These are phyloP conservation scores for Agriopis marginaria DNA, from an alignment of 2,888 invertebrate species.

Conservation along the genomic window DNA sequence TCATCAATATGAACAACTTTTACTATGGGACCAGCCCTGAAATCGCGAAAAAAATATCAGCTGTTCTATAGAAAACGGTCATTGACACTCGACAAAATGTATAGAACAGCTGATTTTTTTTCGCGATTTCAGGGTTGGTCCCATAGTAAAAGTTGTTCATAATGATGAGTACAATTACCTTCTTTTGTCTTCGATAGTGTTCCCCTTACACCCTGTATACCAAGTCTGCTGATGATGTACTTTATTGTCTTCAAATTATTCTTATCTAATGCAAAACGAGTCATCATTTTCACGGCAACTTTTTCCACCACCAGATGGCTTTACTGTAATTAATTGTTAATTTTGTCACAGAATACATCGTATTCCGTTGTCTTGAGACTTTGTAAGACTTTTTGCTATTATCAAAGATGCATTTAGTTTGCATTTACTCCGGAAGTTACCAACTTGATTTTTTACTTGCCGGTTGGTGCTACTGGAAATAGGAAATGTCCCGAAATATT, in stretches of 20 bases:
- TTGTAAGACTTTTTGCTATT: slow-evolving; percentile 30
- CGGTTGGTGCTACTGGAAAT: not conserved
- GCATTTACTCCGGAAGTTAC: slow-evolving; percentile 16
- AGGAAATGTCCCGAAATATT: too few relatives aligned
- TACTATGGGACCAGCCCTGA: too few relatives aligned
- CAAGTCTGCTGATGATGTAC: not conserved
- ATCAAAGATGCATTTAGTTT: slow-evolving; percentile 28
- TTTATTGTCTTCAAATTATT: not conserved
- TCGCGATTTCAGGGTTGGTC: too few relatives aligned
- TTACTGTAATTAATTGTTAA: slow-evolving; percentile 35
- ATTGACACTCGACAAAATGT: too few relatives aligned
- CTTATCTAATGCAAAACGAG: not conserved
- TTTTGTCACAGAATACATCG: slow-evolving; percentile 8
- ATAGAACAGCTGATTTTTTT: too few relatives aligned
- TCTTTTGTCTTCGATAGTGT: too few relatives aligned
- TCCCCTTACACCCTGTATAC: too few relatives aligned
- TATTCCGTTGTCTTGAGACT: slow-evolving; percentile 23
- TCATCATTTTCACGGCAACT: slow-evolving; percentile 13
- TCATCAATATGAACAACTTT: too few relatives aligned
- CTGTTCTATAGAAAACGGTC: too few relatives aligned
- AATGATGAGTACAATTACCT: too few relatives aligned
- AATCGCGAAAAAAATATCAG: too few relatives aligned
- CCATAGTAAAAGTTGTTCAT: too few relatives aligned
- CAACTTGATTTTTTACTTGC: not conserved
- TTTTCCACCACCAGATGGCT: slow-evolving; percentile 40